A percentile compares a stretch with the other conserved stretches of the same genome.
These are phyloP conservation scores for Dreissena rostriformis DNA, from an alignment of 1,140 invertebrate genomes.

Conservation along the genomic window DNA sequence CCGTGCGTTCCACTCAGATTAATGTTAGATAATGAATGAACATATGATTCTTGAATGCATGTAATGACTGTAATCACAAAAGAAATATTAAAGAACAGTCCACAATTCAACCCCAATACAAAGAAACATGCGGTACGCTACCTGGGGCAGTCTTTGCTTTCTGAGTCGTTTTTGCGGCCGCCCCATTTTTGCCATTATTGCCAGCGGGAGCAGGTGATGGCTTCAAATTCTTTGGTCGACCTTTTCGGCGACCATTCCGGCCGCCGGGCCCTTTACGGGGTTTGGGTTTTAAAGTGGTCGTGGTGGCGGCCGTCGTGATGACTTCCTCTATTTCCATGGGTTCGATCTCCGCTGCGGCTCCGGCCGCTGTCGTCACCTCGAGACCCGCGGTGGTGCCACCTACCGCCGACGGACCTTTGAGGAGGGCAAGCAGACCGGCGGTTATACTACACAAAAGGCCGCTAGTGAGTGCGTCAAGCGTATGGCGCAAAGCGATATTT, in stretches of 20 bases:
- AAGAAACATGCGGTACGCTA: too few species aligned
- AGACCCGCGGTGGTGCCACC: constrained; percentile 25
- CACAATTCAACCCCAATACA: too few species aligned
- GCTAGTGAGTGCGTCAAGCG: too few species aligned
- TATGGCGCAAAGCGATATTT: too few species aligned
- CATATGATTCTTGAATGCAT: too few species aligned
- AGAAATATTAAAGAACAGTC: too few species aligned
- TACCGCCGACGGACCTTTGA: constrained; percentile 22
- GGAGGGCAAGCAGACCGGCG: too few species aligned
- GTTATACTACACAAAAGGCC: too few species aligned
- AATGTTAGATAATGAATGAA: too few species aligned
- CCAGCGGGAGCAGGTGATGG: constrained; percentile 10
- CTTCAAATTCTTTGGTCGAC: constrained; percentile 42
- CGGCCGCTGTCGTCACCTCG: constrained; percentile 12
- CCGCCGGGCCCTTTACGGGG: constrained; percentile 1
- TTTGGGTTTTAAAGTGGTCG: background rate
- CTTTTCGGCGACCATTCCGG: background rate
- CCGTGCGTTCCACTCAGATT: too few species aligned
- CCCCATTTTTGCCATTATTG: background rate
- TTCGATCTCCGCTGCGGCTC: constrained; percentile 9
- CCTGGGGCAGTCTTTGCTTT: too few species aligned
- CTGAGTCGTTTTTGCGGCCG: background rate
- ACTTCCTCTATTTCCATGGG: constrained; percentile 3
- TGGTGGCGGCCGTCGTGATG: background rate
- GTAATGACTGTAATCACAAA: too few species aligned